phyloP scores from a whole-genome alignment of 1,140 invertebrate species.

The Pseudomyrmex flavicornis region DNA sequence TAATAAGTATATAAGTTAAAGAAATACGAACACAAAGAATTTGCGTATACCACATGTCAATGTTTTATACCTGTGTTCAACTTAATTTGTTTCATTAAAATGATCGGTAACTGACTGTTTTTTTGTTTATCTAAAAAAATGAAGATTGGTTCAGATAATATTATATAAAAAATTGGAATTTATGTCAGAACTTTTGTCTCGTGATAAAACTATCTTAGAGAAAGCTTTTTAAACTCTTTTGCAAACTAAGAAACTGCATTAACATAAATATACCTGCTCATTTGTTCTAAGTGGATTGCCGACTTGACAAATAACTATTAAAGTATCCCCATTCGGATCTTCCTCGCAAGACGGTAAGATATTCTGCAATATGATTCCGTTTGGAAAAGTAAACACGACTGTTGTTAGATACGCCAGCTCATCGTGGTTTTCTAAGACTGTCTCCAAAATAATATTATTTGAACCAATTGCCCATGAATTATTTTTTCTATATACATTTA shows the following conservation, averaged over 20 bases:
- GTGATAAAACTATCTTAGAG: too few species aligned
- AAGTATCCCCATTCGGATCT: slow-evolving; percentile 53
- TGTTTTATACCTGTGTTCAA: too few species aligned
- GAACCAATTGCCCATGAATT: slow-evolving; percentile 81
- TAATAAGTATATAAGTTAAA: too few species aligned
- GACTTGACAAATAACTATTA: slow-evolving; percentile 71
- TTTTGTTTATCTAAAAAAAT: too few species aligned
- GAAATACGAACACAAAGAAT: too few species aligned
- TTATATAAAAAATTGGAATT: too few species aligned
- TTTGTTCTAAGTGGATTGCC: slow-evolving; percentile 73
- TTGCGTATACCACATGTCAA: too few species aligned
- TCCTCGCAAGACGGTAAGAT: slow-evolving; percentile 82
- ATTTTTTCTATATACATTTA: slow-evolving; percentile 61
- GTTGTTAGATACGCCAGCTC: slow-evolving; percentile 81
- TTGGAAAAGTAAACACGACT: slow-evolving; percentile 74
- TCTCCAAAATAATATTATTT: slow-evolving; percentile 75
- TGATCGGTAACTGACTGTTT: too few species aligned
- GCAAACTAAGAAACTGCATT: neutral
- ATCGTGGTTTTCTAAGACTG: slow-evolving; percentile 77
- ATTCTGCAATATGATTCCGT: slow-evolving; percentile 73
- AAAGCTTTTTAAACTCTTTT: neutral
- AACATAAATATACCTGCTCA: slow-evolving; percentile 59
- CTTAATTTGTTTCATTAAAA: too few species aligned
- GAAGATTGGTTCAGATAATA: too few species aligned
- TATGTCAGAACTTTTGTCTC: too few species aligned